Evolutionary conservation across 2,113 vertebrate species (phyloP).

Genomic region (Vanacampus margaritifer): DNA sequence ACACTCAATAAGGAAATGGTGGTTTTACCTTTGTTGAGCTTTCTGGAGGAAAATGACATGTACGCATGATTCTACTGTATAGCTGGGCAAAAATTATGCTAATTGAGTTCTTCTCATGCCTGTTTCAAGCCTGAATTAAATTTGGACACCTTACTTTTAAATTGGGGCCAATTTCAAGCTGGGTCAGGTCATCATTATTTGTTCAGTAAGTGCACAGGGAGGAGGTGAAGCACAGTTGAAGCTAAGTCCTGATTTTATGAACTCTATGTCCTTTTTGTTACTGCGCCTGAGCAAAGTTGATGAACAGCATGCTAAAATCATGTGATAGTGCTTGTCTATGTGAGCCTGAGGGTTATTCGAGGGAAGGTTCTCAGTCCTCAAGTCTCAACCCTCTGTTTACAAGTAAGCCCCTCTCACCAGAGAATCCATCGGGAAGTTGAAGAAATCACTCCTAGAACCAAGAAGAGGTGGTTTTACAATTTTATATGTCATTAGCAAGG

Average conservation of each 20-base stretch:
- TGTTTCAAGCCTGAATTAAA: not conserved
- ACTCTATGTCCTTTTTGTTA: not conserved
- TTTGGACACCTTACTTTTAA: not conserved
- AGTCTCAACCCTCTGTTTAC: too few relatives aligned
- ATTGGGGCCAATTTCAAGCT: not conserved
- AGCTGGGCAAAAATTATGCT: not conserved
- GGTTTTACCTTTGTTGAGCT: not conserved
- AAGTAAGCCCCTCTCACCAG: too few relatives aligned
- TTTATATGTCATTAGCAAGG: too few relatives aligned
- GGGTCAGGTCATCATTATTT: not conserved
- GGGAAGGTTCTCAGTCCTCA: too few relatives aligned
- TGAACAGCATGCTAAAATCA: not conserved
- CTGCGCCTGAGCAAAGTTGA: not conserved
- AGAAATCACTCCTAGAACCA: too few relatives aligned
- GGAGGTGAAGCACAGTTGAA: not conserved
- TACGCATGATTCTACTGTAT: not conserved
- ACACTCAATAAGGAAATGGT: constrained; percentile 20
- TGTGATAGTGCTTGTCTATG: not conserved
- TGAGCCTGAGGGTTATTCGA: not conserved
- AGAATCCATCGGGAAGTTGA: too few relatives aligned
- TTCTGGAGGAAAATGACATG: not conserved
- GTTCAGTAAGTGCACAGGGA: not conserved
- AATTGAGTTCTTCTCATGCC: not conserved
- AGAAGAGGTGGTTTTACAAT: too few relatives aligned
- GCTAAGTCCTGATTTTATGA: not conserved